Evolutionary conservation across 2,113 vertebrate genomes (phyloP).

Genomic region (Rhynchopsitta pachyrhyncha): DNA sequence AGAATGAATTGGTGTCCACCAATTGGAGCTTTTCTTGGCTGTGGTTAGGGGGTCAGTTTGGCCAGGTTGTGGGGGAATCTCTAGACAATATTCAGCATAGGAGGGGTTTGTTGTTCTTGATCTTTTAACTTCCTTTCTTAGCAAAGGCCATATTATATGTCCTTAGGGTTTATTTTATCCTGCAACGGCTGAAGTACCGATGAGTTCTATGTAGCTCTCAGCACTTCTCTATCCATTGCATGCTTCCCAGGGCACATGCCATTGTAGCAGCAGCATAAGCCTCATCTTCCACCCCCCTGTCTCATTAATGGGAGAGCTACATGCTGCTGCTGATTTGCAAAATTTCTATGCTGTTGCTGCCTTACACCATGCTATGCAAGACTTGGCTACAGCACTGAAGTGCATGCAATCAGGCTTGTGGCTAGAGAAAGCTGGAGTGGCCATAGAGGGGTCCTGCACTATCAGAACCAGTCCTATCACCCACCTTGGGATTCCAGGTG

Average conservation of each 20-base stretch:
- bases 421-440: background rate
- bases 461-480: background rate
- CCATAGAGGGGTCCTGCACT: background rate
- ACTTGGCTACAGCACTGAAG: background rate
- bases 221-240: background rate
- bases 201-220: background rate
- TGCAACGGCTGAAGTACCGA: background rate
- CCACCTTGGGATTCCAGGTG: background rate
- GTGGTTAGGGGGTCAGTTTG: background rate
- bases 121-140: background rate
- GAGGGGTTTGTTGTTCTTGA: background rate
- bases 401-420: background rate
- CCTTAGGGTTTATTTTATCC: background rate
- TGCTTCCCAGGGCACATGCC: background rate
- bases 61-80: background rate
- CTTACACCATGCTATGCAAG: rapidly evolving
- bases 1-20: background rate
- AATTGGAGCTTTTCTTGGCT: background rate
- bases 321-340: background rate
- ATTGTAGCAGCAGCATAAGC: background rate
- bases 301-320: background rate
- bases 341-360: background rate
- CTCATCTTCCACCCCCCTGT: background rate
- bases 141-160: background rate
- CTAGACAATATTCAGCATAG: background rate